Base-by-base conservation (phyloP, 2,888 invertebrate species). In the Reticulitermes lucifugus region DNA sequence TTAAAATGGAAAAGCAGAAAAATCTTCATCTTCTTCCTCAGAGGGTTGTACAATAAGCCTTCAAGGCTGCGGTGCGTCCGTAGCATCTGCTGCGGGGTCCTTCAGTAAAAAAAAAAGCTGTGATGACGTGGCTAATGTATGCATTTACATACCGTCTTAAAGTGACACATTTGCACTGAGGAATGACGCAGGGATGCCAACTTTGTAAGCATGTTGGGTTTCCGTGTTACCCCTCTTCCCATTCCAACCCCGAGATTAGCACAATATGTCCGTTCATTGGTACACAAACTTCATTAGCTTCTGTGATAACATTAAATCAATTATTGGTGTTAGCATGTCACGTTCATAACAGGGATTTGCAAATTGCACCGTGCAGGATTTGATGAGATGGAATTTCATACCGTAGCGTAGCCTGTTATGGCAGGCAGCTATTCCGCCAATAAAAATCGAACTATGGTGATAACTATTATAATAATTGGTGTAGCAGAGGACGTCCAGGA, bases 261-360 rank as follows among this genome's bases (percentile, higher is more conserved):
- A 60, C 81, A 81, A 81, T 81, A 81, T 81, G 81, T 81, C 65
- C 77, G 43, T 70, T 46, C 81, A 35, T 41, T 81, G 65, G 70
- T 70, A 70, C 70, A 41, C 70, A 81, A 70, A 81, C 81, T 81
- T 81, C 81, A 81, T 81, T 81, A 81, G 65, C 81, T 70, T 46
- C 81, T 81, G 35, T 81, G 81, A 81, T 81, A 81, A 81, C 81
- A 81, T 81, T 81, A 81, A 81, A 81, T 81, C 81, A 81, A 81
- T 81, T 81, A 81, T 81, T 65, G 81, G 81, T 81, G 81, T 81
- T 81, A 81, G 81, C 43, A n/a, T 81, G 81, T 55, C 81, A 81
- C 46, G 81, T 35, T 70, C n/a, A 46, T 43, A 70, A 70, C 65
- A 25, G 35, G 70, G 81, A 81, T 81, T 81, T 81, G 81, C 81